A percentile compares a stretch with the other conserved stretches of the same genome.
Conservation (phyloP, 2,797 vertebrate species). For the Urophycis tenuis region DNA sequence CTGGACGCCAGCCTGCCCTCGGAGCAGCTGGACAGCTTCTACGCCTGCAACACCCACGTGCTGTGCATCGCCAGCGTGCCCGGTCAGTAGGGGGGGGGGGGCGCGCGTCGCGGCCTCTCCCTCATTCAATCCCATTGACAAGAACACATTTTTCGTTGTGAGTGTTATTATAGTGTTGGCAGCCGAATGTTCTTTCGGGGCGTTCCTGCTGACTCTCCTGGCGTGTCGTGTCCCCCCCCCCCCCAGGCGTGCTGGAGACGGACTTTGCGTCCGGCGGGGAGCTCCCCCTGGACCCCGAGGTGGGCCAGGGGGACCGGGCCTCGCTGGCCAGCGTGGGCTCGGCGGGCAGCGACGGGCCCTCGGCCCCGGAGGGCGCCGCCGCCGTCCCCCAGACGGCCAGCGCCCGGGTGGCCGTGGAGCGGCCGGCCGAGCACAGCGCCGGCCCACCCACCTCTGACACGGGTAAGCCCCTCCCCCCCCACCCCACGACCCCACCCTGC, state of each 20-base stretch:
- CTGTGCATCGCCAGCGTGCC: conserved; percentile 93
- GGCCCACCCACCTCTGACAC: conserved; percentile 49
- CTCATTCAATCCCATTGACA: no score
- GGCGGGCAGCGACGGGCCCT: conserved; percentile 77
- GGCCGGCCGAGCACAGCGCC: conserved; percentile 65
- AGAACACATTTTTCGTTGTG: no score
- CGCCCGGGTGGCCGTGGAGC: conserved; percentile 49
- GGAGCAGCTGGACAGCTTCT: conserved; percentile 90
- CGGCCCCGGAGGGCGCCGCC: conserved; percentile 75
- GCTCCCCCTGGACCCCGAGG: conserved; percentile 76
- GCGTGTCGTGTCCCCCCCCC: no score
- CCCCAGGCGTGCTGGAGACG: conserved; percentile 83
- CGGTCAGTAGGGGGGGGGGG: conserved; percentile 65
- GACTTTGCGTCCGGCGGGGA: conserved; percentile 88
- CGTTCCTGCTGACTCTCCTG: no score
- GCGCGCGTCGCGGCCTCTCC: no score
- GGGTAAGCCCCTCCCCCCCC: conserved; percentile 39
- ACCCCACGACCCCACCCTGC: no score
- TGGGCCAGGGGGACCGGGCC: conserved; percentile 73
- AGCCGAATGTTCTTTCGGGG: no score
- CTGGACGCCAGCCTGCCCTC: conserved; percentile 93
- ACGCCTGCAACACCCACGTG: conserved; percentile 88
- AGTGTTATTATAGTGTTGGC: no score
- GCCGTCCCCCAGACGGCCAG: conserved; percentile 60
- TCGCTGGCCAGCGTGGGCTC: conserved; percentile 88